Conservation (phyloP, 2,888 invertebrate species). For the Nephrotoma guestfalica region DNA sequence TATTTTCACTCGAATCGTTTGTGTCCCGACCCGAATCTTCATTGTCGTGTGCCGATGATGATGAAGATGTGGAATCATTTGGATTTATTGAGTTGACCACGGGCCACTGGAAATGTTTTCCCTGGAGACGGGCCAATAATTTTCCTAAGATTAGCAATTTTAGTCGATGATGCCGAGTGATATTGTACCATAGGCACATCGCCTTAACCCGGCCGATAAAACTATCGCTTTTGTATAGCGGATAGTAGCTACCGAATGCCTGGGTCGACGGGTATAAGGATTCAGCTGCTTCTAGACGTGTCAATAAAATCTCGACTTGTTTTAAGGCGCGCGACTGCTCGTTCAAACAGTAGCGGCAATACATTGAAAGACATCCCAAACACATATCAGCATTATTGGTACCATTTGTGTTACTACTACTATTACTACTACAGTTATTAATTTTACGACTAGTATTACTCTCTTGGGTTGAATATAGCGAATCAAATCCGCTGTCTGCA, state of each 20-base stretch:
- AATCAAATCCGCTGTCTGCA: slow-evolving; percentile 26
- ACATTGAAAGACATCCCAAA: slow-evolving; percentile 56
- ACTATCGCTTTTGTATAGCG: slow-evolving; percentile 34
- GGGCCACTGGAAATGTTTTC: slow-evolving; percentile 31
- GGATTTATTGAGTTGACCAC: slow-evolving; percentile 26
- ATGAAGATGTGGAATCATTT: slow-evolving; percentile 24
- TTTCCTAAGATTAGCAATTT: slow-evolving; percentile 62
- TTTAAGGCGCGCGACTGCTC: slow-evolving; percentile 59
- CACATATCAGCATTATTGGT: slow-evolving; percentile 23
- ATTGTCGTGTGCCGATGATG: slow-evolving; percentile 27
- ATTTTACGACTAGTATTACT: neutral
- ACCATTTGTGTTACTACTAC: neutral
- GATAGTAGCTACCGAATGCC: slow-evolving; percentile 61
- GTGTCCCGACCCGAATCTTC: slow-evolving; percentile 23
- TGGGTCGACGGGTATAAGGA: slow-evolving; percentile 71
- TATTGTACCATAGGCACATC: slow-evolving; percentile 86
- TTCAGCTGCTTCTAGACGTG: slow-evolving; percentile 59
- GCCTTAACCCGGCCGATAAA: slow-evolving; percentile 40
- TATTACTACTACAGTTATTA: slow-evolving; percentile 10
- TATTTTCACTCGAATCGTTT: neutral
- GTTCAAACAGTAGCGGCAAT: slow-evolving; percentile 53
- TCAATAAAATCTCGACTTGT: slow-evolving; percentile 56
- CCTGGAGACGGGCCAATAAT: slow-evolving; percentile 37
- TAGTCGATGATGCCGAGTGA: slow-evolving; percentile 67
- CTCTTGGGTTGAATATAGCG: slow-evolving; percentile 16